Percentiles rank a stretch among this genome's conserved stretches.
These are phyloP conservation scores for Muricea muricata DNA, from an alignment of 92 coral and sea anemone genomes.

Conservation along the genomic window DNA sequence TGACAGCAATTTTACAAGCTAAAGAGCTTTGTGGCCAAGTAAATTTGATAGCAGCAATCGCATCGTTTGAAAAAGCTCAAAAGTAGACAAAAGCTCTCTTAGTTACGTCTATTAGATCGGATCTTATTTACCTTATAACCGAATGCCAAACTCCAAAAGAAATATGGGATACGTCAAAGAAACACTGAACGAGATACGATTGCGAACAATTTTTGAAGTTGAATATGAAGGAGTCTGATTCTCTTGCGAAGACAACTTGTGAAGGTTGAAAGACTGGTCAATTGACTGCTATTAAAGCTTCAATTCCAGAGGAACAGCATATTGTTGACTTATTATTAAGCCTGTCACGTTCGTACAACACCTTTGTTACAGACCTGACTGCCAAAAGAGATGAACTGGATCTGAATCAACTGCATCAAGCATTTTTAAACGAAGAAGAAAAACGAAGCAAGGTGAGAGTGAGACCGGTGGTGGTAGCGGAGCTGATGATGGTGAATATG, in stretches of 20 bases:
- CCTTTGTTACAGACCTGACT: conserved; percentile 64
- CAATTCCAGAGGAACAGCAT: too few species aligned
- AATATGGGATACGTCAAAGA: conserved; percentile 42
- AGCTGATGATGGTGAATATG: conserved; percentile 40
- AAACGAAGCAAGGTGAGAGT: conserved; percentile 53
- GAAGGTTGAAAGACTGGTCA: conserved; percentile 63
- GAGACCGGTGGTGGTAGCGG: conserved; percentile 14
- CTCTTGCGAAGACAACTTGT: conserved; percentile 60
- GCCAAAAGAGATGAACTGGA: conserved; percentile 46
- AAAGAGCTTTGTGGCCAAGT: too few species aligned
- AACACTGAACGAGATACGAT: too few species aligned
- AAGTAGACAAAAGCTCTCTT: too few species aligned
- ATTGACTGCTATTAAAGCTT: conserved; percentile 65
- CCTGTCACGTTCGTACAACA: conserved; percentile 60
- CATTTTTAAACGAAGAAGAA: too few species aligned
- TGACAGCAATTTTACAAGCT: too few species aligned
- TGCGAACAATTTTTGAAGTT: too few species aligned
- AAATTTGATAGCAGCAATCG: too few species aligned
- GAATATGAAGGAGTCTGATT: too few species aligned
- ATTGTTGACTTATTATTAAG: conserved; percentile 64
- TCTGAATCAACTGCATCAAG: too few species aligned
- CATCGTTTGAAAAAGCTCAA: too few species aligned
- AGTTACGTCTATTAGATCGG: too few species aligned
- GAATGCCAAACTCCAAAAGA: conserved; percentile 53
- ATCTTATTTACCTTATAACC: conserved; percentile 54